Percentiles rank a stretch among this genome's conserved stretches.
These are phyloP conservation scores for Julus scanicus DNA, from an alignment of 2,888 invertebrate genomes.

Conservation along the genomic window DNA sequence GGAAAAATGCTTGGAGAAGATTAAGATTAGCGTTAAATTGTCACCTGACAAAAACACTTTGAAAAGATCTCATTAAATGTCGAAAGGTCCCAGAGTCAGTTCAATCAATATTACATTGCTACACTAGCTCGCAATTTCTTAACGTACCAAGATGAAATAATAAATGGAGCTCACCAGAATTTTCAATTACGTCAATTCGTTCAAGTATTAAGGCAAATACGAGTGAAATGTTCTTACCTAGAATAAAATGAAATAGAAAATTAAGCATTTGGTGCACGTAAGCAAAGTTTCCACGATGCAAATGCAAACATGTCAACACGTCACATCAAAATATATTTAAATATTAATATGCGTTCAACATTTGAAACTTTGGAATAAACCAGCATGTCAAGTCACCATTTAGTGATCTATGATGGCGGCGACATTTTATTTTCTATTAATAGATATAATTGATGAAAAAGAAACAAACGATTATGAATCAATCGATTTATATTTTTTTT, in stretches of 20 bases:
- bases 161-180: slow-evolving; percentile 16
- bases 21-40: background rate
- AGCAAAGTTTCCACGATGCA: background rate
- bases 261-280: background rate
- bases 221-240: background rate
- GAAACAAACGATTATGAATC: too few relatives aligned
- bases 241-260: background rate
- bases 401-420: background rate
- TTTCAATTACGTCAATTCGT: slow-evolving; percentile 18
- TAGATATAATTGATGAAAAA: background rate
- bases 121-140: background rate
- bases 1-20: background rate
- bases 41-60: background rate
- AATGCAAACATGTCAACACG: background rate
- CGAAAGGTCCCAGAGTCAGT: background rate
- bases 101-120: background rate
- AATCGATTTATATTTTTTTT: too few relatives aligned
- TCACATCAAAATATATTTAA: background rate
- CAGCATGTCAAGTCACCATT: background rate
- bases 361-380: background rate
- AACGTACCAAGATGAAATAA: background rate
- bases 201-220: background rate
- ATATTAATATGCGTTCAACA: background rate
- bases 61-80: background rate
- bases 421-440: background rate